Evolutionary conservation across 2,797 vertebrate genomes (phyloP), one percentile per base, ranked within the genome.

Genomic region (Dermochelys coriacea): DNA sequence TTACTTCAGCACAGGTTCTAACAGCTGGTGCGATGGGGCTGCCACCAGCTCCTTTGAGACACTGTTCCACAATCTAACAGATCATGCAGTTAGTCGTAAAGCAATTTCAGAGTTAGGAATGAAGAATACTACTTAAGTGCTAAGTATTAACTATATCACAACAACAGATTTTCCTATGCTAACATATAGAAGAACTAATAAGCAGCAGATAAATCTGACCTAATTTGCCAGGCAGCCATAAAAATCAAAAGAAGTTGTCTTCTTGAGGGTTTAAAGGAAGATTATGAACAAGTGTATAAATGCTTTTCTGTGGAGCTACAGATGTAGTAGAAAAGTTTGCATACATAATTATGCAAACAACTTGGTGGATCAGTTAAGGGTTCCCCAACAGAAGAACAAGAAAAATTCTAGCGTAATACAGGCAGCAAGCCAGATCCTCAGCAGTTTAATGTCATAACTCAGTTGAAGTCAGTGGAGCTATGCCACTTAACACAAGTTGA

Each of bases 281-380:
- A 87, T 93, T 85, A 92, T 68, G 49, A 91, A 52, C 68, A 90
- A 55, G 83, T 29, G 82, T 51, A 77, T 61, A 94, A 89, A 87
- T 14, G 45, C 45, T 47, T 57, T 27, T 6, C 59, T 41, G 6
- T 59, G 11, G 34, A 90, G 21, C 27, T 90, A 78, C 25, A 91
- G 59, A 55, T 18, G 34, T 23, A 51, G 41, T 51, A 80, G 83
- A 91, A 93, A 84, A 80, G 2, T 25, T 25, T 54, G 54, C 54
- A 54, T 54, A 54, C 19, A 31, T 2, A 27, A 5, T 1, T 59
- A 29, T 41, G 27, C 25, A 80, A 93, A 90, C 18, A 34, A 21
- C 31, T 86, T 71, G 21, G 64, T 85, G 21, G 51, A 55, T 75
- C 25, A n/a, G 37, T 45, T 57, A 59, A 54, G n/a, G 4, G 71